A percentile compares a stretch with the other conserved stretches of the same genome.
phyloP scores from a whole-genome alignment of 2,888 invertebrate genomes.

The Aplocera efformata region DNA sequence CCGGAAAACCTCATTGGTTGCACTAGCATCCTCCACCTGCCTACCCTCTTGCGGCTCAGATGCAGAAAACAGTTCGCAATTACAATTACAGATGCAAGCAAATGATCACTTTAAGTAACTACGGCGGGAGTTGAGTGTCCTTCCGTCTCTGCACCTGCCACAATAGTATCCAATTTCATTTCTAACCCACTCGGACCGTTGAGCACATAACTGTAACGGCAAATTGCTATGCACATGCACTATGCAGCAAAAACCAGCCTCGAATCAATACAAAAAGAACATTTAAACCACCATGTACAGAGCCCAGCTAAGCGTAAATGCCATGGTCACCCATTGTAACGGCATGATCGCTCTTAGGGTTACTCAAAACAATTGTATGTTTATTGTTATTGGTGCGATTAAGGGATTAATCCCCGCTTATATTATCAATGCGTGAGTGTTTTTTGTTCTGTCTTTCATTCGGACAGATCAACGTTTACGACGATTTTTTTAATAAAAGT shows the following conservation, averaged over 20 bases:
- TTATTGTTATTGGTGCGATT: neutral
- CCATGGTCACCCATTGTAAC: constrained; percentile 76
- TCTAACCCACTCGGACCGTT: constrained; percentile 31
- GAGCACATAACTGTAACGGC: constrained; percentile 46
- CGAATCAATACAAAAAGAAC: constrained; percentile 55
- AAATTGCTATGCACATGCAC: constrained; percentile 45
- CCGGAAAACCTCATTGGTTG: no score
- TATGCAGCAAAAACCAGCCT: constrained; percentile 39
- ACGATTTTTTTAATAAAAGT: no score
- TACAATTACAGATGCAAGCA: no score
- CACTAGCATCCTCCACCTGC: no score
- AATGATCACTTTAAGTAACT: no score
- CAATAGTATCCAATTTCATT: constrained; percentile 8
- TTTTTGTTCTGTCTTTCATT: no score
- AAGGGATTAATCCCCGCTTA: no score
- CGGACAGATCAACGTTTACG: no score
- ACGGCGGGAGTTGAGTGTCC: no score
- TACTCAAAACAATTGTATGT: constrained; percentile 7
- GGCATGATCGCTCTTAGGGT: constrained; percentile 54
- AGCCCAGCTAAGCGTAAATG: constrained; percentile 72
- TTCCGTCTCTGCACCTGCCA: neutral
- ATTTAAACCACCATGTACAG: constrained; percentile 63
- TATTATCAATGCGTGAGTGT: no score
- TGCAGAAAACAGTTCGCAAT: no score
- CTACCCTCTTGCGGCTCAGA: no score